Base-by-base conservation (phyloP, 2,888 invertebrate genomes). In the Chelonus formosanus region DNA sequence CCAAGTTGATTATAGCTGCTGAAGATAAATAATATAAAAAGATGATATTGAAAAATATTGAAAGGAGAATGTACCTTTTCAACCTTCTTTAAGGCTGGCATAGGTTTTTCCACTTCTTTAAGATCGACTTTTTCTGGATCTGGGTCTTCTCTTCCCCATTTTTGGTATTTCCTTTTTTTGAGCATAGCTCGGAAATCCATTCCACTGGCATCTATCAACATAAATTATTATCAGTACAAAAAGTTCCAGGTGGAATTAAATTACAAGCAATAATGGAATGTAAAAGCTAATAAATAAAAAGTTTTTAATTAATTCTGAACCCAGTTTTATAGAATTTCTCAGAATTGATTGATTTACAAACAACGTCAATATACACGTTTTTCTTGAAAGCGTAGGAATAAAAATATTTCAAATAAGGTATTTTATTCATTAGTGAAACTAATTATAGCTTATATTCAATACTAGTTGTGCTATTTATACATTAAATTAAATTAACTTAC, bases 171-270 rank as follows among this genome's bases (percentile, higher is more conserved):
- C 80, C 96, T 91, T 88, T 96, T 97, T 86, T 97, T 97, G 77
- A 99, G 89, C 93, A 98, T 93, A 71, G 97, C 92, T 86, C 99
- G 92, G 93, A 98, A 99, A 87, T 99, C 99, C 93, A 98, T 94
- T 74, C 97, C 97, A 86, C 96, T 96, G 72, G 97, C 91, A 87
- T 97, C 98, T 94, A 71, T 10, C 20, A 20, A 73, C 34, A 61
- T 50, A 47, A 62, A 7, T 44, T 20, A 20, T 20, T 20, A 20
- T 20, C 20, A 20, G 20, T 20, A 20, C 1, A 20, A 20, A 20
- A 20, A 20, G 20, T 20, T 20, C 20, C 20, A 20, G 2, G 20
- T 20, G 20, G 20, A 20, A 20, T 20, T 20, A 20, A 20, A 20
- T 20, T 20, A 20, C 20, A 20, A 20, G 20, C 20, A 20, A 20